Evolutionary conservation across 37 sponge, comb jelly and placozoan species (phyloP).

Genomic region (Axinella damicornis): DNA sequence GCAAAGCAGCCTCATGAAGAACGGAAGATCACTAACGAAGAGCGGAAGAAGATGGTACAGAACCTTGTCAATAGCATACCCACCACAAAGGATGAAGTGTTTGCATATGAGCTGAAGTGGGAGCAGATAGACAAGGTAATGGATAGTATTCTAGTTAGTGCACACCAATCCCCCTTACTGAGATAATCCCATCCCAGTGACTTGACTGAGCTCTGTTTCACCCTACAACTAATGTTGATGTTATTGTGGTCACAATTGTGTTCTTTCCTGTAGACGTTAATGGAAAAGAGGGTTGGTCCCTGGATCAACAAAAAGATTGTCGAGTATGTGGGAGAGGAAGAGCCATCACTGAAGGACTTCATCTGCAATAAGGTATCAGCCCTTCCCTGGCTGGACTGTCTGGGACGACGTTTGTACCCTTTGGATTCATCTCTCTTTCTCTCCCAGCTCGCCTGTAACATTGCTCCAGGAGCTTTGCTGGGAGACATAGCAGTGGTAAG

Average conservation of each 20-base stretch:
- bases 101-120: conserved; percentile 92
- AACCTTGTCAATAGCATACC: conserved; percentile 92
- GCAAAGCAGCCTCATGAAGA: not conserved
- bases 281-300: conserved; percentile 91
- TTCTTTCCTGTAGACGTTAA: conserved; percentile 63
- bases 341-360: conserved; percentile 92
- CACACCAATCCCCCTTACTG: not conserved
- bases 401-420: too few relatives aligned
- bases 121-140: conserved; percentile 87
- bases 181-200: too few relatives aligned
- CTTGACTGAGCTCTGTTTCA: too few relatives aligned
- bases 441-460: conserved; percentile 70
- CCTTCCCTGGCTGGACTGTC: too few relatives aligned
- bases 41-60: conserved; percentile 90
- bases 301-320: conserved; percentile 99
- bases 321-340: conserved; percentile 98
- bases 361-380: conserved; percentile 89
- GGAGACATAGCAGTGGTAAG: conserved; percentile 88
- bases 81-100: conserved; percentile 93
- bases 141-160: not conserved
- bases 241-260: too few relatives aligned
- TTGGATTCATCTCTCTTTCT: too few relatives aligned
- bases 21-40: conserved; percentile 70
- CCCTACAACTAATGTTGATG: too few relatives aligned
- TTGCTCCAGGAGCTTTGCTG: conserved; percentile 65